Evolutionary conservation across 2,888 invertebrate species (phyloP).

Genomic region (Serrognathus titanus): DNA sequence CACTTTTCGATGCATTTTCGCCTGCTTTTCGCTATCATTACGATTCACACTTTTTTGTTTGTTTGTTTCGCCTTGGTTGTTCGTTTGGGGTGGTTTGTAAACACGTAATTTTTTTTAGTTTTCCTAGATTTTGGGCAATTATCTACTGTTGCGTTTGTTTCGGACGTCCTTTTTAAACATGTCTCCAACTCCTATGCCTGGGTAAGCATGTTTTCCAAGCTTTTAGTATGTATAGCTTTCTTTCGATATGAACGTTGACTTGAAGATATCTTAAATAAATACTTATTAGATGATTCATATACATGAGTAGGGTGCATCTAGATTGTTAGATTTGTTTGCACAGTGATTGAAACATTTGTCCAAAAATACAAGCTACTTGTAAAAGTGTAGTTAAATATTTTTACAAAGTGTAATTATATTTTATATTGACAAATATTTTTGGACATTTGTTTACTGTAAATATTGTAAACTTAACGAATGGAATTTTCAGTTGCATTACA

Average conservation of each 20-base stretch:
- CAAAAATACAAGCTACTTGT: too few relatives aligned
- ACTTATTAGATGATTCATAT: neutral
- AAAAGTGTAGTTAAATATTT: too few relatives aligned
- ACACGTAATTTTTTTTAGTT: neutral
- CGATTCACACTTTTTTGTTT: neutral
- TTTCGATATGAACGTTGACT: neutral
- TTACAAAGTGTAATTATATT: too few relatives aligned
- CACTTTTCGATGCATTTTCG: neutral
- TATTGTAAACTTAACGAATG: too few relatives aligned
- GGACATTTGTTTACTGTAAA: too few relatives aligned
- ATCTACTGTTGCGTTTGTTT: conserved; percentile 25
- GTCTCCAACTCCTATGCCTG: conserved; percentile 50
- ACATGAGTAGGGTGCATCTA: too few relatives aligned
- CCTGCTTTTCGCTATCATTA: neutral
- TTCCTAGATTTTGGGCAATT: conserved; percentile 3
- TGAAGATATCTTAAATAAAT: neutral
- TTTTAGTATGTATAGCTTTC: conserved; percentile 4
- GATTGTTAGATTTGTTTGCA: too few relatives aligned
- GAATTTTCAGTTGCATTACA: too few relatives aligned
- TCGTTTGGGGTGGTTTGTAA: neutral
- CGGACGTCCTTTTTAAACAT: conserved; percentile 35
- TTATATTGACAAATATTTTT: too few relatives aligned
- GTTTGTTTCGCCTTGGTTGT: neutral
- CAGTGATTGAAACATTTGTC: too few relatives aligned
- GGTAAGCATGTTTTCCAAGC: conserved; percentile 39